Evolutionary conservation across 2,888 invertebrate genomes (phyloP), one percentile per base, ranked within the genome.

Genomic region (Prenolepis imparis): DNA sequence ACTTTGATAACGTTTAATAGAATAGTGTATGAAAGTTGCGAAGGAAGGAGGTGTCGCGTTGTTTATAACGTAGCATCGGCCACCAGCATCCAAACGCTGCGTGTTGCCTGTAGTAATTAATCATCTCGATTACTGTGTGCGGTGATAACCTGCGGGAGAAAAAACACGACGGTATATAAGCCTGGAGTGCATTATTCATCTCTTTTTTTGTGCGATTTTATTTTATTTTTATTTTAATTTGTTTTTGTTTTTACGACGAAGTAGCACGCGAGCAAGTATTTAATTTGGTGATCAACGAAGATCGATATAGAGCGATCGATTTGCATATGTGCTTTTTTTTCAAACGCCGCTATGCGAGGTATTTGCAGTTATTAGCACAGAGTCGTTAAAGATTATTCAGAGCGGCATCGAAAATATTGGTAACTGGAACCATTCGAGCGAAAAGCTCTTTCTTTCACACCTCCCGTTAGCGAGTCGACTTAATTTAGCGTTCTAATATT

Each of bases 1-100:
- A 91, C 90, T 92, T 92, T 93, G 93, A 93, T 93, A 92, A 90
- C 91, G 90, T 91, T 92, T 92, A 93, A 93, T 93, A 91, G 92
- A 93, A 92, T 92, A 90, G 86, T 82, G 87, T 84, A 88, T 85
- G 89, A 88, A 86, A 80, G 78, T 80, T 78, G 44, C 44, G 78
- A 70, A 68, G 74, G 78, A 70, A 68, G 74, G 77, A 80, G 84
- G 87, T 87, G 88, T 84, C 77, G 84, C 84, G 83, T 89, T 89
- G 90, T 91, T 90, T 88, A 89, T 89, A 89, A 90, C 88, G 82
- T 66, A 84, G 83, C 28, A 32, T 81, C 74, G 80, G 84, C 72
- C 84, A 84, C 72, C 84, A 86, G 70, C 84, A 68, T 64, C 36
- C 75, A 52, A 83, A 85, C 72, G 59, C 28, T 39, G 68, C 36